Base-by-base conservation (phyloP, 2,797 vertebrate genomes). In the Apogon hyalosoma region DNA sequence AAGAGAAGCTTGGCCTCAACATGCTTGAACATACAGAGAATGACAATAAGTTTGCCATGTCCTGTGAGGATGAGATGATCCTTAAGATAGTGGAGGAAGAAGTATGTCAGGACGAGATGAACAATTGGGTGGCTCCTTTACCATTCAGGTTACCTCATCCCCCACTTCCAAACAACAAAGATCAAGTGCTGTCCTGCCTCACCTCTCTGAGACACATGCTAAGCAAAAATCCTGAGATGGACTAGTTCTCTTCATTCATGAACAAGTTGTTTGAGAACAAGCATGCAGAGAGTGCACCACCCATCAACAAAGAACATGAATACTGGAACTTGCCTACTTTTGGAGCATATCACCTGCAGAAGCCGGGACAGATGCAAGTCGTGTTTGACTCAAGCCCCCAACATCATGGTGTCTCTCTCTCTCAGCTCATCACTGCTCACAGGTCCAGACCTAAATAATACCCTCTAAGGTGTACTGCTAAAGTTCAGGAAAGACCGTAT, bases 21-120 rank as follows among this genome's bases (percentile, higher is more conserved):
- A 41, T 82, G 16, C 71, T 86, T 16, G 11, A 13, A 12, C 41
- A 15, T 40, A 63, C 7, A 6, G 31, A 43, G 18, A 41, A 54
- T 7, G 38, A 63, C 9, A 28, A 82, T 11, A 60, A 68, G 8
- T 31, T 10, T 66, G 72, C 73, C 8, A 43, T 65, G 33, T 79
- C 69, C 7, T 69, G 81, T 1, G 49, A 84, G 13, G 75, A 81
- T 1, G n/a, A 66, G 15, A 19, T 4, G 0, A 79, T 82, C 51
- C 10, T 68, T 14, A 24, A 63, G 0, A 36, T 58, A 2, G 52
- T 75, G 66, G n/a, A 77, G 13, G 7, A 46, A 5, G 36, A 77
- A 24, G 19, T 72, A 51, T 28, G 31, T 1, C 19, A 12, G 43
- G 65, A 79, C 31, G 45, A 58, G 8, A 5, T 58, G 6, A 81